Percentiles rank a stretch among this genome's conserved stretches.
Evolutionary conservation across 2,113 vertebrate species (phyloP).

Genomic region (Pelusios castaneus): DNA sequence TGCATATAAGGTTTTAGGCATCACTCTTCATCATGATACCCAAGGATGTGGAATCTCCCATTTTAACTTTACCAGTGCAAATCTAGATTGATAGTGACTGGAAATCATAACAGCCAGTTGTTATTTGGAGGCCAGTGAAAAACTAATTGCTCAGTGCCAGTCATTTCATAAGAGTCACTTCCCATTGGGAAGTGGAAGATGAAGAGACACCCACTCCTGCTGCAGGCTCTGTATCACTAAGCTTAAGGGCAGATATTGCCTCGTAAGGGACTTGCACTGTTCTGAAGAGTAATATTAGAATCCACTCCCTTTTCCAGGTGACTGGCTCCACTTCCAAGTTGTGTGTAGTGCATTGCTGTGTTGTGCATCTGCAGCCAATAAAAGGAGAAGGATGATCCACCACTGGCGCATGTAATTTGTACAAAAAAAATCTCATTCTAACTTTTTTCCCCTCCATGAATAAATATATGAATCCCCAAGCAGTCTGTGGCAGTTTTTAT

Average conservation of each 20-base stretch:
- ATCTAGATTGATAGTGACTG: neutral
- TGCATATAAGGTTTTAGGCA: neutral
- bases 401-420: neutral
- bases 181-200: neutral
- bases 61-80: neutral
- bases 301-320: neutral
- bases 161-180: neutral
- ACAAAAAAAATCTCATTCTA: neutral
- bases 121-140: neutral
- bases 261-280: rapidly evolving
- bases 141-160: neutral
- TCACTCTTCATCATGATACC: rapidly evolving
- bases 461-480: neutral
- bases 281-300: neutral
- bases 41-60: neutral
- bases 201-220: neutral
- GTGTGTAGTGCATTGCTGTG: too few relatives aligned
- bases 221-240: rapidly evolving
- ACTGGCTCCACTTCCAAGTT: neutral
- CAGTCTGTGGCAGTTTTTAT: conserved; percentile 55
- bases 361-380: rapidly evolving
- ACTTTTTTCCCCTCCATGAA: neutral
- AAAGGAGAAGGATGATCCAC: neutral
- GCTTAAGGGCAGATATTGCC: neutral
- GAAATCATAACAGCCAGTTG: neutral